A percentile compares a stretch with the other conserved stretches of the same genome.
Conservation (phyloP, 2,113 vertebrate genomes). For the Myocastor coypus region DNA sequence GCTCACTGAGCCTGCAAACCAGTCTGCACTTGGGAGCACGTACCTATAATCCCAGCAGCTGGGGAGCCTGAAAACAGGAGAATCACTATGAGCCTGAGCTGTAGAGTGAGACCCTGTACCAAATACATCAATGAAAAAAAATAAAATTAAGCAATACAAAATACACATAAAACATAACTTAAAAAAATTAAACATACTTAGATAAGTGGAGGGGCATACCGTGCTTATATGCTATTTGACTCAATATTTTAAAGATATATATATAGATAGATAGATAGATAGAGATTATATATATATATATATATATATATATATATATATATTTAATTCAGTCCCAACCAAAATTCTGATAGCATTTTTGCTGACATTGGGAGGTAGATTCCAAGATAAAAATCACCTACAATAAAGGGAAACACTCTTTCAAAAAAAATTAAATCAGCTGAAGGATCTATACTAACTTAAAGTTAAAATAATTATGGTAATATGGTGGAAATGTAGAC, state of each 20-base stretch:
- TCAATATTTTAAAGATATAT: not conserved
- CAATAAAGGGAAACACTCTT: not conserved
- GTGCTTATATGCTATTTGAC: not conserved
- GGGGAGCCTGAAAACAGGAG: too few relatives aligned
- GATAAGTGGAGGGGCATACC: not conserved
- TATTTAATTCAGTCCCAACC: not conserved
- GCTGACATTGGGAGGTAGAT: not conserved
- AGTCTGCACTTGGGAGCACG: too few relatives aligned
- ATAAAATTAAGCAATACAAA: not conserved
- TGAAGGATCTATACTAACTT: not conserved
- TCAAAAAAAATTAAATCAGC: not conserved
- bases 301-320: too few relatives aligned
- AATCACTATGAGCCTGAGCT: too few relatives aligned
- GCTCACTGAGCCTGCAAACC: too few relatives aligned
- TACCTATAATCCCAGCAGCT: too few relatives aligned
- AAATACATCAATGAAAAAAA: too few relatives aligned
- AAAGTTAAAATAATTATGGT: not conserved
- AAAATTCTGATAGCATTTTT: not conserved
- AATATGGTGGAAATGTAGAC: not conserved
- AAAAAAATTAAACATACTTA: not conserved
- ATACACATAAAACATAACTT: not conserved
- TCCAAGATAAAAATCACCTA: slow-evolving; percentile 1
- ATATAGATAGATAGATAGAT: too few relatives aligned
- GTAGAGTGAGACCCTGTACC: too few relatives aligned
- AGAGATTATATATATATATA: too few relatives aligned